Evolutionary conservation across 2,113 vertebrate genomes (phyloP).

Genomic region (Proteles cristata): DNA sequence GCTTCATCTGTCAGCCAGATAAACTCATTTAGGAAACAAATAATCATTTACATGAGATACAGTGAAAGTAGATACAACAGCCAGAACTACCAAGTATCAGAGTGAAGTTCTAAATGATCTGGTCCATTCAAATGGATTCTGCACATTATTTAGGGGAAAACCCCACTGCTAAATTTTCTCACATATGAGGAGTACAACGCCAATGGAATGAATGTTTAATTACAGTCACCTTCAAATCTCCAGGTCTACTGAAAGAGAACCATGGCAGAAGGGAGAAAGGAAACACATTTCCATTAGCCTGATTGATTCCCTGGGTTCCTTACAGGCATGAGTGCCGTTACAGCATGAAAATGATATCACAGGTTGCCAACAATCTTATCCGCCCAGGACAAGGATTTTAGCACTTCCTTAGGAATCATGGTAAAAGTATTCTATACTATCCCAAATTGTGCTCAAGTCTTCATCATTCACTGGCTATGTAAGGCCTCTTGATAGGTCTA

Average conservation of each 20-base stretch:
- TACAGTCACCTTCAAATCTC: conserved; percentile 42
- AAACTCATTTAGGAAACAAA: not conserved
- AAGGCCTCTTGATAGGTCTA: not conserved
- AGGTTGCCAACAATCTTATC: not conserved
- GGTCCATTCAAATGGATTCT: not conserved
- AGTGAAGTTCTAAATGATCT: not conserved
- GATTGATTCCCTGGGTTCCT: conserved; percentile 57
- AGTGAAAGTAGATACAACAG: not conserved
- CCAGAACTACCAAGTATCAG: not conserved
- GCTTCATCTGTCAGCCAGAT: not conserved
- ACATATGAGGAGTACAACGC: conserved; percentile 36
- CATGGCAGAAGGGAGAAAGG: not conserved
- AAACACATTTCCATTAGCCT: conserved; percentile 34
- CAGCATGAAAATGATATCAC: conserved; percentile 40
- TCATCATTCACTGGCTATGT: not conserved
- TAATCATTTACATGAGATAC: not conserved
- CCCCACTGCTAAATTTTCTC: conserved; percentile 12
- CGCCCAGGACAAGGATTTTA: not conserved
- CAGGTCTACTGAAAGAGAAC: not conserved
- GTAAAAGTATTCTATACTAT: not conserved
- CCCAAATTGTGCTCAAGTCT: not conserved
- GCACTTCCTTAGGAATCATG: conserved; percentile 24
- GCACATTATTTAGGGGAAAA: conserved; percentile 49
- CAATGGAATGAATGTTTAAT: not conserved
- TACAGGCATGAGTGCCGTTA: not conserved